phyloP scores from a whole-genome alignment of 2,113 vertebrate genomes.

The Alosa alosa region DNA sequence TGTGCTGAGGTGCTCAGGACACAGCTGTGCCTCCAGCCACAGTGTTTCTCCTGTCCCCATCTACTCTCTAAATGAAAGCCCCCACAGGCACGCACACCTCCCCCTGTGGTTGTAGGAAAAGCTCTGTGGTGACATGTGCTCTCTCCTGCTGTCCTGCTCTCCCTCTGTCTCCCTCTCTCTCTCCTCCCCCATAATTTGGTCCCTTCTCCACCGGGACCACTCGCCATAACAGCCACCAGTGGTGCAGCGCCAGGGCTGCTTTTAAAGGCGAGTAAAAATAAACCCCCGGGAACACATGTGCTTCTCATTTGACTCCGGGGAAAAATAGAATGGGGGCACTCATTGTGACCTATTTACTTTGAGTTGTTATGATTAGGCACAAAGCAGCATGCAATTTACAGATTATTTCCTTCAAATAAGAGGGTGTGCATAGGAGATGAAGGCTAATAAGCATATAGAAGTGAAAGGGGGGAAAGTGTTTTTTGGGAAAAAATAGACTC shows the following conservation, averaged over 20 bases:
- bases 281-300: slow-evolving; percentile 56
- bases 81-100: background rate
- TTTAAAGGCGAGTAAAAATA: slow-evolving; percentile 54
- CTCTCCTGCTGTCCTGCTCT: background rate
- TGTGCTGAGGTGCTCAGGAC: background rate
- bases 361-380: slow-evolving; percentile 64
- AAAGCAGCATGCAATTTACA: slow-evolving; percentile 63
- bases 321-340: slow-evolving; percentile 35
- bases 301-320: slow-evolving; percentile 52
- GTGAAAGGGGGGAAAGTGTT: slow-evolving; percentile 8
- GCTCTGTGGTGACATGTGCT: background rate
- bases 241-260: slow-evolving; percentile 49
- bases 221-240: slow-evolving; percentile 52
- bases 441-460: slow-evolving; percentile 31
- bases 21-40: background rate
- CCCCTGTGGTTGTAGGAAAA: slow-evolving; percentile 1
- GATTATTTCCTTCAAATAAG: slow-evolving; percentile 63
- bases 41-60: background rate
- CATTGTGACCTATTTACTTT: slow-evolving; percentile 60
- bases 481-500: slow-evolving; percentile 58
- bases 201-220: slow-evolving; percentile 43
- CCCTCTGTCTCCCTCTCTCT: slow-evolving; percentile 11
- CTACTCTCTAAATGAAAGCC: background rate
- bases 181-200: slow-evolving; percentile 35
- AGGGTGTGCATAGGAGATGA: slow-evolving; percentile 49